phyloP scores from a whole-genome alignment of 2,113 vertebrate species.

The Varanus salvator region DNA sequence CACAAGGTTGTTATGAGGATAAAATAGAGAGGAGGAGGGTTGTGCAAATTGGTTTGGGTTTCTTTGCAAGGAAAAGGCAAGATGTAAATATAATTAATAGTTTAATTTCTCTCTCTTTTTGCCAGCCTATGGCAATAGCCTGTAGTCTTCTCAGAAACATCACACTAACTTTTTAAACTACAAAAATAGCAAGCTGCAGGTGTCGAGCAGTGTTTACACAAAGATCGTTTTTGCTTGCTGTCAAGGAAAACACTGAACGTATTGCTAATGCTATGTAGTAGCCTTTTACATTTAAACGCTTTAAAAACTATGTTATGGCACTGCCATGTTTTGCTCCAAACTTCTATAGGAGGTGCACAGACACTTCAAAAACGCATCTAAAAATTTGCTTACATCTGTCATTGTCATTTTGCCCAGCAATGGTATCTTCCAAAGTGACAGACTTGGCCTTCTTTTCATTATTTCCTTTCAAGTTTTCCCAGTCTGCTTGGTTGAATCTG shows the following conservation, averaged over 20 bases:
- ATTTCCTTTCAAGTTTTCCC: conserved; percentile 87
- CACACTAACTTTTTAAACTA: not conserved
- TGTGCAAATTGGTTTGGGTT: no score
- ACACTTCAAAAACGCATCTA: conserved; percentile 58
- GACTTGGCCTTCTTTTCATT: conserved; percentile 84
- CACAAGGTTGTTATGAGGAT: no score
- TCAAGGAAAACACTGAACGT: not conserved
- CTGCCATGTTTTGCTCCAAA: conserved; percentile 26
- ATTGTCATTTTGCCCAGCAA: conserved; percentile 80
- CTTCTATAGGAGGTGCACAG: conserved; percentile 18
- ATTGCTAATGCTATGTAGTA: conserved; percentile 3
- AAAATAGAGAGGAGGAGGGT: no score
- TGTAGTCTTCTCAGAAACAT: not conserved
- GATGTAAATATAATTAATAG: no score
- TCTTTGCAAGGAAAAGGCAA: no score
- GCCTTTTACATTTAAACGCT: not conserved
- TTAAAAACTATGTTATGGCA: not conserved
- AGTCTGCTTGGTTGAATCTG: conserved; percentile 83
- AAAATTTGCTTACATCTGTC: conserved; percentile 81
- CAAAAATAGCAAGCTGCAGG: not conserved
- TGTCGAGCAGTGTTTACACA: not conserved
- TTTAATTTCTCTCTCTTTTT: not conserved
- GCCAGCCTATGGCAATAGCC: not conserved
- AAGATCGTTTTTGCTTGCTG: not conserved
- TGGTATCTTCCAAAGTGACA: conserved; percentile 79